Conservation (phyloP, 2,113 vertebrate genomes). For the Gallinago jamesoni region DNA sequence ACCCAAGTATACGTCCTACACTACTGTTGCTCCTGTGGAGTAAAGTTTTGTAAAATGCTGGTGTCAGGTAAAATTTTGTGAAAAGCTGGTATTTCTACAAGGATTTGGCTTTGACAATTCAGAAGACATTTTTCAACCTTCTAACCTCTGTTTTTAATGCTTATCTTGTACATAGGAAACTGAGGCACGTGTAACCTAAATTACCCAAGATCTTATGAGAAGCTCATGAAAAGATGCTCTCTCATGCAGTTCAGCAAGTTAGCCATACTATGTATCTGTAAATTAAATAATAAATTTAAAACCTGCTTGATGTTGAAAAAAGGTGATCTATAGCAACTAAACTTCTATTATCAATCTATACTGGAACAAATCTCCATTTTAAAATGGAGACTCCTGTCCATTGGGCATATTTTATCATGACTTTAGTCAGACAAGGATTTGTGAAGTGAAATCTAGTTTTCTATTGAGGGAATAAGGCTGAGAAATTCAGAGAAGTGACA, state of each 20-base stretch:
- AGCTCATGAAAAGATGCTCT: neutral
- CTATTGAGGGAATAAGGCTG: neutral
- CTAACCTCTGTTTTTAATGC: neutral
- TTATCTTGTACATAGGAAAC: neutral
- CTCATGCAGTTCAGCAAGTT: neutral
- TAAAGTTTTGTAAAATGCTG: neutral
- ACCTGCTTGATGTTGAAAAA: neutral
- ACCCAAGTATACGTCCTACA: rapidly evolving
- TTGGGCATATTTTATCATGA: neutral
- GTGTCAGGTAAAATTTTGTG: neutral
- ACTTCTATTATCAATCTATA: neutral
- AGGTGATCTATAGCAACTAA: neutral
- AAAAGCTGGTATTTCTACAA: neutral
- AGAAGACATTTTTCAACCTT: neutral
- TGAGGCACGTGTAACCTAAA: neutral
- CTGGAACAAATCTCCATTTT: neutral
- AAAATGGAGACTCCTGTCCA: neutral
- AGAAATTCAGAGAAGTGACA: neutral
- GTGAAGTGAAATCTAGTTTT: neutral
- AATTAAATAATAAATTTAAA: neutral
- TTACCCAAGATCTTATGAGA: neutral
- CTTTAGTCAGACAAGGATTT: neutral
- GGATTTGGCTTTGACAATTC: neutral
- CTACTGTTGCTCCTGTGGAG: neutral
- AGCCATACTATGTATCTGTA: neutral